Base-by-base conservation (phyloP, 1,140 invertebrate species). In the Sitobion miscanthi region DNA sequence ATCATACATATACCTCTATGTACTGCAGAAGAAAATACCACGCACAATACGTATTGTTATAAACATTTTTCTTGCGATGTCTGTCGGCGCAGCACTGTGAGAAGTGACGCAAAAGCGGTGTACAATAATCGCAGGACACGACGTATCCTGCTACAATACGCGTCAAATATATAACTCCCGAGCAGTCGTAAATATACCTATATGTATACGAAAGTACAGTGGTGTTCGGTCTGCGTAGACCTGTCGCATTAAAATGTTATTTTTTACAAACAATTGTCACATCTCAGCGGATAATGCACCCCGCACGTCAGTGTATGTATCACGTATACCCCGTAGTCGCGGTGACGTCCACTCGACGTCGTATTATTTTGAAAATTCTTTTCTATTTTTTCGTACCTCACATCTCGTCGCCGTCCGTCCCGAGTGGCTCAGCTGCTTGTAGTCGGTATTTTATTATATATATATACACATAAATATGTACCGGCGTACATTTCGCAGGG, bases 351-450 rank as follows among this genome's bases (percentile, higher is more conserved):
- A 82, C 77, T 82, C 77, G 77, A 82, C 17, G n/a, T 38, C 35
- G 77, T 82, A 38, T 82, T 82, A 82, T 82, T 82, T 82, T 82
- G 30, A 69, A 69, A 69, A 30, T 69, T 69, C 62, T 82, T 38
- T 35, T 38, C n/a, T 69, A 21, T 69, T 69, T 23, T 83, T 2
- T 38, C 21, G 20, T 21, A 38, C 77, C 17, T 77, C n/a, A 77
- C 30, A 77, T 77, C 14, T 77, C 4, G 62, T 83, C 20, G 77
- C 14, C 77, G 20, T 83, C 38, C n/a, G 35, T 83, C 77, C 77
- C 83, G 23, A 47, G 25, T 47, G 85, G 45, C 30, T 87, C 38
- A 25, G 83, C 30, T n/a, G 30, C n/a, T 17, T 77, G 5, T 35
- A n/a, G 62, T 35, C 5, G 62, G n/a, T n/a, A 77, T 77, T 62